These are phyloP conservation scores for Tenodera sinensis DNA, from an alignment of 2,888 invertebrate species.

Conservation along the genomic window DNA sequence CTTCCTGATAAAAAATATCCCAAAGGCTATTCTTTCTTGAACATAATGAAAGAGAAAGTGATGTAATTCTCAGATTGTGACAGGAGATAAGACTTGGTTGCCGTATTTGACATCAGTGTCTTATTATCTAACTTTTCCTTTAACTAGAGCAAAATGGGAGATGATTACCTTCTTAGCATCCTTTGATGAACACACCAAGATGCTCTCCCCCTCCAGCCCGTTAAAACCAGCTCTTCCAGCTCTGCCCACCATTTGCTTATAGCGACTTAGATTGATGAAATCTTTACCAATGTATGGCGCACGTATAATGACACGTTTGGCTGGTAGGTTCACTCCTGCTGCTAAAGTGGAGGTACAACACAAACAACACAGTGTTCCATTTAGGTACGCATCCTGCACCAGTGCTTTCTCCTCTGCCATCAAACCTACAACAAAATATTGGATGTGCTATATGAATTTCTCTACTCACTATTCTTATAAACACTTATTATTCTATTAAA, in stretches of 20 bases:
- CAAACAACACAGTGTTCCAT: slow-evolving; percentile 80
- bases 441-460: no score
- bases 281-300: slow-evolving; percentile 76
- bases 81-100: no score
- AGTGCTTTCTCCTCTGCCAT: slow-evolving; percentile 81
- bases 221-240: slow-evolving; percentile 90
- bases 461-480: no score
- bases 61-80: no score
- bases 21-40: no score
- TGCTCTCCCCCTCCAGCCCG: slow-evolving; percentile 77
- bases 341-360: slow-evolving; percentile 96
- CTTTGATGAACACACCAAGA: slow-evolving; percentile 66
- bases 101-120: no score
- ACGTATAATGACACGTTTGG: slow-evolving; percentile 81
- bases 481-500: no score
- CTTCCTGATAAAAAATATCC: no score
- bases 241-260: slow-evolving; percentile 94
- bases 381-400: slow-evolving; percentile 78
- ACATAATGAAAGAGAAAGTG: no score
- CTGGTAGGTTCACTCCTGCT: slow-evolving; percentile 96
- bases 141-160: no score
- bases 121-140: no score
- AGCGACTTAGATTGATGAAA: slow-evolving; percentile 71
- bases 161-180: slow-evolving; percentile 51
- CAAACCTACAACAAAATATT: slow-evolving; percentile 51